Evolutionary conservation across 2,797 vertebrate species (phyloP).

Genomic region (Eleutherodactylus coqui): DNA sequence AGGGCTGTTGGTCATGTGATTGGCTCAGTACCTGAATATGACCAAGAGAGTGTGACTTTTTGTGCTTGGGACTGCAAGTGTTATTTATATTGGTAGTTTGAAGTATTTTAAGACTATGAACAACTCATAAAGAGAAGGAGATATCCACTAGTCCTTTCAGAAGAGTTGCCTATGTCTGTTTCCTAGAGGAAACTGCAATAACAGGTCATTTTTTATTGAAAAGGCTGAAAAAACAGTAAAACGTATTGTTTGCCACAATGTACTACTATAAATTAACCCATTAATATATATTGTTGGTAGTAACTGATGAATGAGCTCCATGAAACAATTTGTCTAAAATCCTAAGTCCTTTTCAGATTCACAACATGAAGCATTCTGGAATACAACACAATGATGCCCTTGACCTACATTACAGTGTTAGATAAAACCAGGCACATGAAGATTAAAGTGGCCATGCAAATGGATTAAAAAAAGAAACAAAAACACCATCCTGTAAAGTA

Average conservation of each 20-base stretch:
- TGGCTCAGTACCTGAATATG: too few relatives aligned
- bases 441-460: constrained; percentile 52
- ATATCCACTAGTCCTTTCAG: too few relatives aligned
- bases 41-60: too few relatives aligned
- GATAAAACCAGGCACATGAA: constrained; percentile 29
- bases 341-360: background rate
- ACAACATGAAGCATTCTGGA: background rate
- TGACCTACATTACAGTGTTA: constrained; percentile 39
- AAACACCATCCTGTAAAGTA: constrained; percentile 15
- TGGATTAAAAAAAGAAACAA: constrained; percentile 55
- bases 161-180: too few relatives aligned
- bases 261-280: background rate
- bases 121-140: too few relatives aligned
- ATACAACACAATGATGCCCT: background rate
- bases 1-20: too few relatives aligned
- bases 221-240: background rate
- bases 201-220: background rate
- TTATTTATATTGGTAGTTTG: too few relatives aligned
- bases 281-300: background rate
- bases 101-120: too few relatives aligned
- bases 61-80: too few relatives aligned
- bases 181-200: too few relatives aligned
- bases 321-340: background rate
- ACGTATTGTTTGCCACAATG: background rate
- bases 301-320: too few relatives aligned